These are phyloP conservation scores for Lineus longissimus DNA, from an alignment of 1,140 invertebrate genomes.

Conservation along the genomic window DNA sequence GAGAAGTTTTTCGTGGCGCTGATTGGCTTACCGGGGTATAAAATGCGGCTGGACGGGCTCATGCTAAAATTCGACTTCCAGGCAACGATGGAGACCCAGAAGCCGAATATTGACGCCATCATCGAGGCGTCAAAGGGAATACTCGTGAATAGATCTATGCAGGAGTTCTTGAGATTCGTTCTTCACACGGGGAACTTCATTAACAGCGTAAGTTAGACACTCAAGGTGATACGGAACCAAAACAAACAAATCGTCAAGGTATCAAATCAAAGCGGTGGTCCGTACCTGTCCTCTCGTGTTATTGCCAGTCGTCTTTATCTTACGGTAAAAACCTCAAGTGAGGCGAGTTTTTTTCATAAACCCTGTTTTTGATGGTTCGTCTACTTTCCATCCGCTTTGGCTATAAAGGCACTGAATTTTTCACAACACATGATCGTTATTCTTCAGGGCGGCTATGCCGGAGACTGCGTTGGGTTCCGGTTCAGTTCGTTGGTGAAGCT, in stretches of 20 bases:
- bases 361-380: neutral
- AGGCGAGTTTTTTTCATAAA: neutral
- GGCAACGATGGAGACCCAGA: slow-evolving; percentile 34
- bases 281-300: too few relatives aligned
- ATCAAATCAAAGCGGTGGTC: too few relatives aligned
- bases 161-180: slow-evolving; percentile 43
- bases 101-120: slow-evolving; percentile 37
- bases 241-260: too few relatives aligned
- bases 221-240: too few relatives aligned
- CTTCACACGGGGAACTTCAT: slow-evolving; percentile 52
- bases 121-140: slow-evolving; percentile 34
- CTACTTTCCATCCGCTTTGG: neutral
- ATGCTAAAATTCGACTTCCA: slow-evolving; percentile 66
- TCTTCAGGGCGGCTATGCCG: slow-evolving; percentile 86
- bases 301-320: too few relatives aligned
- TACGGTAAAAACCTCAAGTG: too few relatives aligned
- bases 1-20: slow-evolving; percentile 48
- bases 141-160: slow-evolving; percentile 40
- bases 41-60: slow-evolving; percentile 91
- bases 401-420: neutral
- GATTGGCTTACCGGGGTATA: slow-evolving; percentile 51
- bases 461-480: slow-evolving; percentile 95
- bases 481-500: slow-evolving; percentile 91
- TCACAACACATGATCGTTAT: neutral
- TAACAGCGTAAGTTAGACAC: slow-evolving; percentile 48